Evolutionary conservation across 2,888 invertebrate genomes (phyloP), one percentile per base, ranked within the genome.

Genomic region (Callyntrura guangdongensis): DNA sequence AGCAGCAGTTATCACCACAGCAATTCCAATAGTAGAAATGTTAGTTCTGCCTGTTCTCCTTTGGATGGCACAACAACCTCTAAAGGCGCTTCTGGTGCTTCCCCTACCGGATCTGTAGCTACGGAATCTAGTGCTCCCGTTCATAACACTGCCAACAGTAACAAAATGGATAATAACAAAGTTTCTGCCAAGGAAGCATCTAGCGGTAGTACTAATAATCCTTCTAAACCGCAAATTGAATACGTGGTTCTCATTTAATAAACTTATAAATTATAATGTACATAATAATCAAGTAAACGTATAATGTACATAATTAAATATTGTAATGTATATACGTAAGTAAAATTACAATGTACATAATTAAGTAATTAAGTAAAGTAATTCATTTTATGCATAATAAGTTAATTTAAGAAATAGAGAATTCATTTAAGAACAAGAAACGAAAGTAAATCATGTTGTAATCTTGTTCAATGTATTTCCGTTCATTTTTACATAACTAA

Each of bases 181-280:
- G 47, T 86, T 14, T 45, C 89, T 56, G 1, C 90, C 47, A 86
- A 86, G 85, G 85, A 85, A 49, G 11, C 83, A n/a, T 61, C 81
- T 53, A 74, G 27, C 56, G 61, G 77, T 53, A 77, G 67, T 22
- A 6, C 36, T 36, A 36, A 36, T 36, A 36, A 36, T 36, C 36
- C 36, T 36, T 36, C 36, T 36, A 90, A 90, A 17, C 86, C 90
- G 14, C 90, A 90, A 72, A 90, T 90, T 83, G 90, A 90, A 25
- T 90, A 90, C 53, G 90, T 90, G 86, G 90, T 90, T 82, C 86
- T 90, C 36, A 36, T 36, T 36, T 36, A 36, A 36, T 36, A 36
- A n/a, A 36, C 36, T 36, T 36, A 36, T 36, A 36, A 36, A 36
- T 36, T 36, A 36, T 36, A 36, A 36, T 36, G 36, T 6, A 36